Evolutionary conservation across 92 coral and sea anemone species (phyloP), one percentile per base, ranked within the genome.

Genomic region (Porites evermanni): DNA sequence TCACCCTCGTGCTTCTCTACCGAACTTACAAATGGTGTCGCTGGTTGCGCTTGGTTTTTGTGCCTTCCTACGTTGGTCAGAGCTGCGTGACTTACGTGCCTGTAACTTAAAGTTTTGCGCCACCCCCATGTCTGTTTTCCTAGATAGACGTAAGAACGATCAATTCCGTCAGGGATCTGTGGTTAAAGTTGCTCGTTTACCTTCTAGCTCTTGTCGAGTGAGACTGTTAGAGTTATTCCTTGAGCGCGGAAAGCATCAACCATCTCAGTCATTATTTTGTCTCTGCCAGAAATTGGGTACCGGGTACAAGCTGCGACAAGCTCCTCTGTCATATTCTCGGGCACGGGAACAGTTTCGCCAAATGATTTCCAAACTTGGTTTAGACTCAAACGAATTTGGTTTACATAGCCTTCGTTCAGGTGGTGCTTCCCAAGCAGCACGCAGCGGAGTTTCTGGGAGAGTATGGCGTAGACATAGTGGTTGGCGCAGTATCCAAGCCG

Each of bases 21-120:
- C 90, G 71, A 74, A 80, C 71, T 64, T 90, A 84, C 90, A 85
- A 75, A 90, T 77, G 73, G 87, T 70, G 78, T 74, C 77, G 70
- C 79, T 90, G 66, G 72, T 87, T 81, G 80, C 82, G 51, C 83
- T 85, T 85, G 90, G 89, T 32, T 89, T 89, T 84, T 65, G 85
- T 58, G 89, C 84, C 63, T 79, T 89, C 75, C 81, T 89, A 26
- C 67, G 89, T 10, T 85, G 92, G 82, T 77, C 80, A 64, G 92
- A 89, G 67, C 81, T 90, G 79, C 76, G 44, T 64, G 68, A 81
- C 82, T 74, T 90, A 20, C 83, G 86, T 70, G 74, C 77, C 64
- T 67, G 80, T 51, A 67, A 84, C 38, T 70, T 79, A 56, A 32
- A 16, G 29, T 78, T 84, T 69, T 67, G 66, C 71, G 69, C 68